Percentiles rank a stretch among this genome's conserved stretches.
Conservation (phyloP, 2,797 vertebrate genomes). For the Carapus acus region DNA sequence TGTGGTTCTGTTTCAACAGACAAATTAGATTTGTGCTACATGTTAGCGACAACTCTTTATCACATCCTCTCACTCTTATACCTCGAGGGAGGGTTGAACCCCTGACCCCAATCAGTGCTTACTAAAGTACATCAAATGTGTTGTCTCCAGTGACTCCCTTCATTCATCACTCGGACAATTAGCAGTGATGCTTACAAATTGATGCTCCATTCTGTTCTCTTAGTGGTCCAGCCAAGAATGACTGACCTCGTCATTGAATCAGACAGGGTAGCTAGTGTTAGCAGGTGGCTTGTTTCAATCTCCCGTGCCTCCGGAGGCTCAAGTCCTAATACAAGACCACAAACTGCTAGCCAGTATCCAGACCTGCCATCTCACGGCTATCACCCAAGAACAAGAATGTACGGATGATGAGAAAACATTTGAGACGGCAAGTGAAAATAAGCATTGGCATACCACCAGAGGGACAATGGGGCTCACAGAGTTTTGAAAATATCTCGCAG, state of each 20-base stretch:
- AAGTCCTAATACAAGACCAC: conserved; percentile 31
- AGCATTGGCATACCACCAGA: conserved; percentile 16
- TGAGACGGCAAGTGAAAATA: conserved; percentile 27
- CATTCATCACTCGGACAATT: conserved; percentile 43
- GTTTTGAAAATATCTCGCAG: neutral
- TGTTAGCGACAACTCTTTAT: conserved; percentile 10
- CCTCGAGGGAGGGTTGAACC: conserved; percentile 48
- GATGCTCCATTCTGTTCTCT: conserved; percentile 52
- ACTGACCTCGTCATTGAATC: conserved; percentile 39
- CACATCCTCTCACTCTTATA: conserved; percentile 13
- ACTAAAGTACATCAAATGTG: conserved; percentile 62
- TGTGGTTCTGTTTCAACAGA: neutral
- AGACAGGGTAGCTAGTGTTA: conserved; percentile 41
- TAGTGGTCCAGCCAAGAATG: conserved; percentile 25
- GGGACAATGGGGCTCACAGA: neutral
- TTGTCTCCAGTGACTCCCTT: conserved; percentile 55
- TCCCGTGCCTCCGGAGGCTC: conserved; percentile 40
- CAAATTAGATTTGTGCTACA: conserved; percentile 16
- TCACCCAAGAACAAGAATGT: conserved; percentile 20
- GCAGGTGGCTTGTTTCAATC: conserved; percentile 59
- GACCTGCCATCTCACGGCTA: conserved; percentile 28
- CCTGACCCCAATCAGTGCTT: conserved; percentile 50
- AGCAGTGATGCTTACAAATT: conserved; percentile 47
- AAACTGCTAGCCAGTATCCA: conserved; percentile 21
- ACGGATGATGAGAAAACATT: conserved; percentile 17